Percentiles rank a stretch among this genome's conserved stretches.
These are phyloP conservation scores for Acyrthosiphon pisum DNA, from an alignment of 1,140 invertebrate species.

Conservation along the genomic window DNA sequence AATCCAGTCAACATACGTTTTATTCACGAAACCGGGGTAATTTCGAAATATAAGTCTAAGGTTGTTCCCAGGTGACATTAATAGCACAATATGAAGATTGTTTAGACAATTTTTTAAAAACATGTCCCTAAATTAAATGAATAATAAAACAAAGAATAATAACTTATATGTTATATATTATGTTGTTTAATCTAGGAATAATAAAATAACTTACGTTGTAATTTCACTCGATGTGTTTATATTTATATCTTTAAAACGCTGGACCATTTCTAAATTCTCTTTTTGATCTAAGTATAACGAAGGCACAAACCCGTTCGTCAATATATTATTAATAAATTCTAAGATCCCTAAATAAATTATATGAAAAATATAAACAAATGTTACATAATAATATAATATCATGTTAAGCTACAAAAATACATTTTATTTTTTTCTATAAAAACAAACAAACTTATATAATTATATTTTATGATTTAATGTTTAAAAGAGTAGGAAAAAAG, in stretches of 20 bases:
- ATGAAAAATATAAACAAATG: background rate
- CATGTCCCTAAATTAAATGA: slow-evolving; percentile 70
- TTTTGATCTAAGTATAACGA: background rate
- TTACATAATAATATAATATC: no score
- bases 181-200: background rate
- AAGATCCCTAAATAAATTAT: background rate
- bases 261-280: background rate
- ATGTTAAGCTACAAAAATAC: no score
- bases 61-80: slow-evolving; percentile 83
- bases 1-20: slow-evolving; percentile 93
- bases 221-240: background rate
- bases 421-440: no score
- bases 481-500: no score
- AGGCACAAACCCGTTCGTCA: slow-evolving; percentile 32
- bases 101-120: slow-evolving; percentile 78
- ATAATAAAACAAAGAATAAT: background rate
- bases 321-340: slow-evolving; percentile 31
- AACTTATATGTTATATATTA: background rate
- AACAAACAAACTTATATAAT: no score
- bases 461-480: no score
- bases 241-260: background rate
- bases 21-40: slow-evolving; percentile 91
- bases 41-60: slow-evolving; percentile 82
- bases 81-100: slow-evolving; percentile 87
- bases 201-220: background rate